These are phyloP conservation scores for Strix occidentalis DNA, from an alignment of 2,797 vertebrate species.

Conservation along the genomic window DNA sequence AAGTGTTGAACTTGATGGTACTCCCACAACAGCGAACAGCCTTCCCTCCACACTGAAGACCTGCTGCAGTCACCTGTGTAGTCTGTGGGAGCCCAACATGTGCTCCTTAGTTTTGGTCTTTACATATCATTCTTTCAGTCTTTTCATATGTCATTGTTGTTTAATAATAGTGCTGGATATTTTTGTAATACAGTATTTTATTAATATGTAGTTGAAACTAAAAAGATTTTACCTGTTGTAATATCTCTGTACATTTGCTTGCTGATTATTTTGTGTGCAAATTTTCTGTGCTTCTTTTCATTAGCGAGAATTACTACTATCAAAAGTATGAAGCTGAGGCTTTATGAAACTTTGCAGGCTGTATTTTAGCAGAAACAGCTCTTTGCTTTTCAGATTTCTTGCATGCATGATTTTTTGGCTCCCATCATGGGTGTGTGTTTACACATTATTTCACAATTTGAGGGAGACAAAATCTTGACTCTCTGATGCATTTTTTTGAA, in stretches of 20 bases:
- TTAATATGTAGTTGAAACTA: background rate
- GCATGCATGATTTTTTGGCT: background rate
- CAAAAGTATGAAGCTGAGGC: accelerated
- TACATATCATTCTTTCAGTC: background rate
- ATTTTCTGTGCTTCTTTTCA: background rate
- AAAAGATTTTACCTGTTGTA: background rate
- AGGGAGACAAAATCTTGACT: background rate
- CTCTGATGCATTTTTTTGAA: background rate
- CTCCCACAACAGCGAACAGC: background rate
- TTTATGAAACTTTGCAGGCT: background rate
- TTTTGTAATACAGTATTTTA: background rate
- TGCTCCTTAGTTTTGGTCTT: background rate
- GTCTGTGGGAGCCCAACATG: background rate
- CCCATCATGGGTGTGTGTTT: background rate
- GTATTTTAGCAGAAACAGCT: background rate
- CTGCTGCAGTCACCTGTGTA: background rate
- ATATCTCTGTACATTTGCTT: background rate
- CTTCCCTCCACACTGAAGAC: background rate
- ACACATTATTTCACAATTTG: background rate
- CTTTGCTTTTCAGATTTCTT: background rate
- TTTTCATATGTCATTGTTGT: background rate
- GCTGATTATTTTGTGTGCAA: background rate
- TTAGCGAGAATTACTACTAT: background rate
- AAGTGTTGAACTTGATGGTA: background rate
- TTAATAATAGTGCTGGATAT: background rate